A percentile compares a stretch with the other conserved stretches of the same genome.
Conservation (phyloP, 1,140 invertebrate species). For the Calliphora vicina region DNA sequence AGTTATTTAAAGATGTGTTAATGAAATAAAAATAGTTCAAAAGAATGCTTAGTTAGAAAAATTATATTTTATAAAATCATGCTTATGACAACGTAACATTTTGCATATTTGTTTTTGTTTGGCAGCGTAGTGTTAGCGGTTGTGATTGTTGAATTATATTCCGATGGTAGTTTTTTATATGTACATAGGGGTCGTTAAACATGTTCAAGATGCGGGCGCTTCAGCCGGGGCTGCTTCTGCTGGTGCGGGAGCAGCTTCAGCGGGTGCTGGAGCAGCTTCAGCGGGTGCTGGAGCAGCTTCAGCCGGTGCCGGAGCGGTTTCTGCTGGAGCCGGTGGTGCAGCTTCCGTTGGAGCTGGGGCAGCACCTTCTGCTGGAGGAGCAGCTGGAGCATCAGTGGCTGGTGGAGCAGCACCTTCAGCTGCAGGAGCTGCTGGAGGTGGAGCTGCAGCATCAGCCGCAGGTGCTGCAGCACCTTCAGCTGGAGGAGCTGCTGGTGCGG, state of each 20-base stretch:
- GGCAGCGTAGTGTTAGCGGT: slow-evolving; percentile 22
- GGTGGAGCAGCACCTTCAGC: slow-evolving; percentile 32
- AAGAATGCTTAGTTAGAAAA: neutral
- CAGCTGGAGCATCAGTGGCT: slow-evolving; percentile 46
- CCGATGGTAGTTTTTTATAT: neutral
- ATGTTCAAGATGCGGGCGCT: slow-evolving; percentile 38
- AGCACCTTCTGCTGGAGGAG: slow-evolving; percentile 51
- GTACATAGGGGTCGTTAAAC: neutral
- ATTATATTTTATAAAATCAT: slow-evolving; percentile 4
- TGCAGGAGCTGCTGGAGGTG: slow-evolving; percentile 52
- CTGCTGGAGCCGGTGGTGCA: slow-evolving; percentile 48
- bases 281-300: slow-evolving; percentile 39
- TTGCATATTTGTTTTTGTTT: neutral
- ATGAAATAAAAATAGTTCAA: neutral
- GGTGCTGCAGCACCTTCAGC: slow-evolving; percentile 29
- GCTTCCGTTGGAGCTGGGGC: slow-evolving; percentile 54
- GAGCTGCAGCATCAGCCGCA: slow-evolving; percentile 51
- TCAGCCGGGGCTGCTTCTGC: slow-evolving; percentile 39
- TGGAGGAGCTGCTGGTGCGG: slow-evolving; percentile 52
- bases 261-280: slow-evolving; percentile 45
- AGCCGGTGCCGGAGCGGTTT: slow-evolving; percentile 46
- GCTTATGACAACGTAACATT: neutral
- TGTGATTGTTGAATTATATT: neutral
- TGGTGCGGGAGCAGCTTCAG: slow-evolving; percentile 36
- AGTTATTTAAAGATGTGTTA: neutral